These are phyloP conservation scores for Stramonita haemastoma DNA, from an alignment of 2,888 invertebrate genomes.

Conservation along the genomic window DNA sequence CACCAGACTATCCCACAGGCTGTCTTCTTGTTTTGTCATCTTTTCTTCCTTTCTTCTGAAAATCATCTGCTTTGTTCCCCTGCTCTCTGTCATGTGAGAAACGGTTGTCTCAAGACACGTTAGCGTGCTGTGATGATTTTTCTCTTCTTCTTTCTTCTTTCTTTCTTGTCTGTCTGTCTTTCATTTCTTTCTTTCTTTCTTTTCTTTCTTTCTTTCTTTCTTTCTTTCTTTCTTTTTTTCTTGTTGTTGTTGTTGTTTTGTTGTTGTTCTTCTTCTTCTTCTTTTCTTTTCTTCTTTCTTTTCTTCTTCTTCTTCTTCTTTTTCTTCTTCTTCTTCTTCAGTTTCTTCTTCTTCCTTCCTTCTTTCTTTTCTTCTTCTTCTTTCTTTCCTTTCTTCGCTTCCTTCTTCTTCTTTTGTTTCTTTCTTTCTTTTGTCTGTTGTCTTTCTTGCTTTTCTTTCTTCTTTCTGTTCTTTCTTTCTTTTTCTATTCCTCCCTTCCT, in stretches of 20 bases:
- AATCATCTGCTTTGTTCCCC: too few relatives aligned
- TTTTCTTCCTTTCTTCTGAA: too few relatives aligned
- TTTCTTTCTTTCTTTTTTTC: neutral
- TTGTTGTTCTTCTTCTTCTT: neutral
- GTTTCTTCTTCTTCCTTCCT: neutral
- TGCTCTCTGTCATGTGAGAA: too few relatives aligned
- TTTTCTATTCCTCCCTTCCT: neutral
- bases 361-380: neutral
- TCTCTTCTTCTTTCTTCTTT: neutral
- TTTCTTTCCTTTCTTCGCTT: neutral
- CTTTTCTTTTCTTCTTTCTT: neutral
- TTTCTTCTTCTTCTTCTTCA: neutral
- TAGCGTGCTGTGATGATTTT: too few relatives aligned
- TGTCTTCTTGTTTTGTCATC: too few relatives aligned
- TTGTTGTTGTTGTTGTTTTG: too few relatives aligned
- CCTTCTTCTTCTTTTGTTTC: neutral
- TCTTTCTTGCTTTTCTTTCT: neutral
- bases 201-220: neutral
- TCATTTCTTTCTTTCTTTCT: neutral
- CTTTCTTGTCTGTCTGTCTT: neutral
- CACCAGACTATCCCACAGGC: too few relatives aligned
- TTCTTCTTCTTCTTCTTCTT: neutral
- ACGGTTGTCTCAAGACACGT: too few relatives aligned
- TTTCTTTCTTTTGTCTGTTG: neutral
- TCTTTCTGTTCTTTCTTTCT: too few relatives aligned